phyloP scores from a whole-genome alignment of 2,113 vertebrate species.

The Larimichthys crocea region DNA sequence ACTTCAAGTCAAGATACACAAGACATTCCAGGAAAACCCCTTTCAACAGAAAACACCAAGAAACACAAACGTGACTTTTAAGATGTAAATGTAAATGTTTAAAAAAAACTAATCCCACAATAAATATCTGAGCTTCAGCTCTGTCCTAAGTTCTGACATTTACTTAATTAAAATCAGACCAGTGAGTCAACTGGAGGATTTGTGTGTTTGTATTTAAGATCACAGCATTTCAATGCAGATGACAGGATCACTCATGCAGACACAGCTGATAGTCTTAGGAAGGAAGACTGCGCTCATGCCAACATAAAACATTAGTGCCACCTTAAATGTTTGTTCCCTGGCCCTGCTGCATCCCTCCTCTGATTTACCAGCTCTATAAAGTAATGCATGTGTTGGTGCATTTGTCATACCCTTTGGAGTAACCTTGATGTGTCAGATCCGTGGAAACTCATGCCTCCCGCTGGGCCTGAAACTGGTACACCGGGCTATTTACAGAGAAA shows the following conservation, averaged over 20 bases:
- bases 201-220: not conserved
- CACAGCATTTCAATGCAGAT: not conserved
- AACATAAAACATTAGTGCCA: not conserved
- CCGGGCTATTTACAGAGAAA: constrained; percentile 59
- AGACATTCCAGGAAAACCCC: too few relatives aligned
- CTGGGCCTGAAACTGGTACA: constrained; percentile 40
- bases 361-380: constrained; percentile 9
- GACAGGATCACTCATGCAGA: not conserved
- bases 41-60: too few relatives aligned
- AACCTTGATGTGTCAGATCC: constrained; percentile 60
- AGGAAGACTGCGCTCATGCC: not conserved
- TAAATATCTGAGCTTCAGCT: not conserved
- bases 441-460: constrained; percentile 37
- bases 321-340: constrained; percentile 10
- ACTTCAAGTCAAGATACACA: too few relatives aligned
- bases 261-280: not conserved
- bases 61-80: too few relatives aligned
- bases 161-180: not conserved
- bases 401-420: constrained; percentile 30
- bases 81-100: too few relatives aligned
- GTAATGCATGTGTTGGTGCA: constrained; percentile 1
- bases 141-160: not conserved
- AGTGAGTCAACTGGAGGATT: not conserved
- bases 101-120: not conserved
- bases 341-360: not conserved